phyloP scores from a whole-genome alignment of 1,140 invertebrate species.

The Sminthurides bifidus region DNA sequence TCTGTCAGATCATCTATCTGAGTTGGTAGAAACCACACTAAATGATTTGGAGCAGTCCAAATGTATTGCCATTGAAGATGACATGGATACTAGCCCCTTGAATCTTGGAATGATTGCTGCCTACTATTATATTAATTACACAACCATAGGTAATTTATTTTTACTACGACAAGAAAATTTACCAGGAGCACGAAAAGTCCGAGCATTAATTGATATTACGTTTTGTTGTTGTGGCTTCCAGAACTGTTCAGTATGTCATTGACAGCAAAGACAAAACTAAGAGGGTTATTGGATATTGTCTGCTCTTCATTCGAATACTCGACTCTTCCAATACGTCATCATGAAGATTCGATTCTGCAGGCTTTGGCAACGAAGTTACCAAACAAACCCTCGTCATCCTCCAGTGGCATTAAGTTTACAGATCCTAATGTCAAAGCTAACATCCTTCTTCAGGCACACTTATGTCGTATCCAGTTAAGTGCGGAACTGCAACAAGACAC shows the following conservation, averaged over 20 bases:
- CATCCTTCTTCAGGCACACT: constrained; percentile 86
- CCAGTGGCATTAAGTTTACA: constrained; percentile 59
- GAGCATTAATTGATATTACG: constrained; percentile 4
- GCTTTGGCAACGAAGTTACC: constrained; percentile 65
- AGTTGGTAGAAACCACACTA: constrained; percentile 92
- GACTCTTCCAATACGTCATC: constrained; percentile 82
- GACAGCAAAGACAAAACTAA: constrained; percentile 93
- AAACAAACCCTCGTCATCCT: constrained; percentile 54
- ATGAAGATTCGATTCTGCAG: constrained; percentile 81
- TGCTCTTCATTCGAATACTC: constrained; percentile 95
- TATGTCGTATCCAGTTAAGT: constrained; percentile 82
- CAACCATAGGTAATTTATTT: constrained; percentile 69
- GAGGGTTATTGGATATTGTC: constrained; percentile 94
- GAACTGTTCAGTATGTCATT: constrained; percentile 95
- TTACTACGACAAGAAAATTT: too few relatives aligned
- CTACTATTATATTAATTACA: constrained; percentile 99
- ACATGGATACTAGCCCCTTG: constrained; percentile 89
- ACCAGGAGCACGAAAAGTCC: too few relatives aligned
- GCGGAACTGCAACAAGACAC: constrained; percentile 96
- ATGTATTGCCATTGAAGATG: constrained; percentile 95
- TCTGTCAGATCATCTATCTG: constrained; percentile 95
- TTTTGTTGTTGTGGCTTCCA: constrained; percentile 39
- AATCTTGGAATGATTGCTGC: constrained; percentile 99
- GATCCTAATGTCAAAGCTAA: constrained; percentile 98
- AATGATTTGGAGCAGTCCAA: constrained; percentile 93